phyloP scores from a whole-genome alignment of 2,797 vertebrate genomes.

The Pseudotriccus pelzelni region DNA sequence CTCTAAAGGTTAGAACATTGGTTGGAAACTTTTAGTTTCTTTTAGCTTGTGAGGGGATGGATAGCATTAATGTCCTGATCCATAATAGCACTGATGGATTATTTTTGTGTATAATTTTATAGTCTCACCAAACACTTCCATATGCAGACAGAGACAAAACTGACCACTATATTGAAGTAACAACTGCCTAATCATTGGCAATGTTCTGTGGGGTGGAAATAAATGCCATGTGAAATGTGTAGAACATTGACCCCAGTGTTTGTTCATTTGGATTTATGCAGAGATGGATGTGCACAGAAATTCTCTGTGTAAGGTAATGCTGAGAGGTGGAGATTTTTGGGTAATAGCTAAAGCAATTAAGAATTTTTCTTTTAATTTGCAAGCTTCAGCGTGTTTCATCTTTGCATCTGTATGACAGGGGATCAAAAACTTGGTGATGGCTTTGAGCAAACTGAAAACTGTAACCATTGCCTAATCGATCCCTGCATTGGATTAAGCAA shows the following conservation, averaged over 20 bases:
- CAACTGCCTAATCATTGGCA: not conserved
- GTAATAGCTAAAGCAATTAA: not conserved
- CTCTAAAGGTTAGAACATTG: not conserved
- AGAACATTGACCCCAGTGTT: not conserved
- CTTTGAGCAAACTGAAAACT: not conserved
- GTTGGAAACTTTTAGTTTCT: not conserved
- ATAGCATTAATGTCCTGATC: not conserved
- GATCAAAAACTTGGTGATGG: not conserved
- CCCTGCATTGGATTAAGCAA: not conserved
- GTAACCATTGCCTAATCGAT: not conserved
- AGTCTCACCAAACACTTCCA: not conserved
- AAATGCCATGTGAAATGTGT: not conserved
- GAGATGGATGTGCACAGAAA: not conserved
- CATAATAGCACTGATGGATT: rapidly evolving
- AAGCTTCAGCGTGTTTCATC: not conserved
- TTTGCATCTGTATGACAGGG: not conserved
- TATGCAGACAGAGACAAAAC: not conserved
- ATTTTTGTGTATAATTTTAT: not conserved
- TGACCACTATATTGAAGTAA: not conserved
- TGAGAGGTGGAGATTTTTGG: not conserved
- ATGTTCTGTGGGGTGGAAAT: not conserved
- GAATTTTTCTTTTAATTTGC: not conserved
- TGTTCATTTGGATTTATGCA: not conserved
- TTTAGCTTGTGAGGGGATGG: not conserved
- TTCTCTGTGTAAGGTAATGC: not conserved